Percentiles rank a stretch among this genome's conserved stretches.
Conservation (phyloP, 1,140 invertebrate genomes). For the Pemphigus obesinymphae region DNA sequence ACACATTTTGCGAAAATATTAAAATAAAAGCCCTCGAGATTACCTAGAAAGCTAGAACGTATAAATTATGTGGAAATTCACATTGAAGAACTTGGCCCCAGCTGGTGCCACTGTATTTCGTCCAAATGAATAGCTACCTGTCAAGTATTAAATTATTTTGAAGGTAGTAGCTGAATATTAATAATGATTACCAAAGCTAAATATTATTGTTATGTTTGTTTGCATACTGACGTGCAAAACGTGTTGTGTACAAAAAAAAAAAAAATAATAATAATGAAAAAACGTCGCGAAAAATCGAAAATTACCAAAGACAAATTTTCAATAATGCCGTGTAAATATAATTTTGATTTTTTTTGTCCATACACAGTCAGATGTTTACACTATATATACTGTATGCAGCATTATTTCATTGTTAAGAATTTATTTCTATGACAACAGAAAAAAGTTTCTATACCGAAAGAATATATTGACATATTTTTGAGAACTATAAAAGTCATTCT, state of each 20-base stretch:
- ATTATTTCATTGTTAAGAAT: not conserved
- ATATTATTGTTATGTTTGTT: not conserved
- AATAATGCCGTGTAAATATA: too few relatives aligned
- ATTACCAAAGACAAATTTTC: too few relatives aligned
- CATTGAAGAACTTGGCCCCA: conserved; percentile 15
- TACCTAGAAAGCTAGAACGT: not conserved
- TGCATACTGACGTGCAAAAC: too few relatives aligned
- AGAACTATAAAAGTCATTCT: not conserved
- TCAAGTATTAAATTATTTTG: conserved; percentile 12
- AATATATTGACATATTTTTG: not conserved
- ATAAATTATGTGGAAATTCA: conserved; percentile 27
- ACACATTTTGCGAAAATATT: not conserved
- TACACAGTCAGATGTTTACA: too few relatives aligned
- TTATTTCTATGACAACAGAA: not conserved
- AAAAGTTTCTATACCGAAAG: not conserved
- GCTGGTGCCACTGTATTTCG: not conserved
- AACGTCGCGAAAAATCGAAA: too few relatives aligned
- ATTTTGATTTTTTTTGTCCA: too few relatives aligned
- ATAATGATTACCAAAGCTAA: not conserved
- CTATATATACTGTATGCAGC: too few relatives aligned
- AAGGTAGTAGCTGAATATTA: conserved; percentile 14
- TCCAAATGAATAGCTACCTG: conserved; percentile 16
- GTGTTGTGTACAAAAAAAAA: too few relatives aligned
- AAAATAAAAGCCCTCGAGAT: conserved; percentile 23
- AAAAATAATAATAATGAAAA: too few relatives aligned